Evolutionary conservation across 2,888 invertebrate species (phyloP).

Genomic region (Odontothrips loti): DNA sequence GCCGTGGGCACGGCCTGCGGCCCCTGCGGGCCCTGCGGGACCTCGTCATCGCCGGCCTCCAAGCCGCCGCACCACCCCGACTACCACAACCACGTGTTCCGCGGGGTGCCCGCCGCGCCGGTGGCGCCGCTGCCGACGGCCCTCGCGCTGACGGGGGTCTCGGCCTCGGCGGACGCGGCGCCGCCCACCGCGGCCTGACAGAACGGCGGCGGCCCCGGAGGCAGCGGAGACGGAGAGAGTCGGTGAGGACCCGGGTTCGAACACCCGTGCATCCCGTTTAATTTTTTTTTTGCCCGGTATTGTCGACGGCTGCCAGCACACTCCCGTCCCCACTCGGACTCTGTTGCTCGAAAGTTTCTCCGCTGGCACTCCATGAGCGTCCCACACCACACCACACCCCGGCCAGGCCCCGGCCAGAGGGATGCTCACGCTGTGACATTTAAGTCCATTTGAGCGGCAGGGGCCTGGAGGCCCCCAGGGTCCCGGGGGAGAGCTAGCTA

Average conservation of each 20-base stretch:
- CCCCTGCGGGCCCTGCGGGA: background rate
- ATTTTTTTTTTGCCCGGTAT: background rate
- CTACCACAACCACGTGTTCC: conserved; percentile 24
- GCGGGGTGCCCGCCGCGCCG: conserved; percentile 8
- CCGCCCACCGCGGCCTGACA: conserved; percentile 10
- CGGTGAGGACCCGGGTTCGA: background rate
- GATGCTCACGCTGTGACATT: too few relatives aligned
- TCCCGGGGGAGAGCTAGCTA: too few relatives aligned
- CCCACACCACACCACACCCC: too few relatives aligned
- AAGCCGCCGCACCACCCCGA: conserved; percentile 18
- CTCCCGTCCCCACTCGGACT: too few relatives aligned
- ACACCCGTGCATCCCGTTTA: background rate
- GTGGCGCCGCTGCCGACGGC: background rate
- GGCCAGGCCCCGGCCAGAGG: too few relatives aligned
- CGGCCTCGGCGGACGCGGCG: background rate
- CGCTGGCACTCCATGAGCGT: too few relatives aligned
- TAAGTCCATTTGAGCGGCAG: too few relatives aligned
- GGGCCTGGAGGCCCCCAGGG: too few relatives aligned
- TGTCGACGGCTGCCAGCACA: background rate
- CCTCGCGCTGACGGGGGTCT: background rate
- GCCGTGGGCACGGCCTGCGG: background rate
- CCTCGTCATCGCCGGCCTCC: background rate
- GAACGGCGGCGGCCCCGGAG: conserved; percentile 22
- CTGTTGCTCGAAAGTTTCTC: too few relatives aligned
- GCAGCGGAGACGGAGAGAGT: conserved; percentile 7